Conservation (phyloP, 2,113 vertebrate genomes). For the Illadopsis cleaveri region DNA sequence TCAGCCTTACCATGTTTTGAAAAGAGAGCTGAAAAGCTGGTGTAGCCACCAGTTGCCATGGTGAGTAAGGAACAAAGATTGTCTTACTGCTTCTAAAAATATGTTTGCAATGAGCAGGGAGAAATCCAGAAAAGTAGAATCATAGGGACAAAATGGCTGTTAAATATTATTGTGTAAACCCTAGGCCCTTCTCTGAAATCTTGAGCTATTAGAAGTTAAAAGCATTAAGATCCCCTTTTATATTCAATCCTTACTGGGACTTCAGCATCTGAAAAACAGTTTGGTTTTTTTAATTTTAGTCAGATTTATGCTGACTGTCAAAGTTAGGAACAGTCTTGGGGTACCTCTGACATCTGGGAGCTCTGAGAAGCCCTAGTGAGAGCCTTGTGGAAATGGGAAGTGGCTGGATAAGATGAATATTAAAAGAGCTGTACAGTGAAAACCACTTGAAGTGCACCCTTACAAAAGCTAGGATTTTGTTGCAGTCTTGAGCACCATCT, state of each 20-base stretch:
- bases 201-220: not conserved
- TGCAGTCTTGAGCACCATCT: not conserved
- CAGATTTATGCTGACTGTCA: not conserved
- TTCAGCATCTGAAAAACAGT: not conserved
- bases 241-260: not conserved
- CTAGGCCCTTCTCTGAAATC: not conserved
- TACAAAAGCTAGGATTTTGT: not conserved
- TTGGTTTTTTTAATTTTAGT: not conserved
- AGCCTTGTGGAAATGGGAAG: not conserved
- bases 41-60: conserved; percentile 34
- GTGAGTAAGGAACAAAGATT: conserved; percentile 11
- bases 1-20: not conserved
- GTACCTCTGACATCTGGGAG: not conserved
- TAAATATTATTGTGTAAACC: not conserved
- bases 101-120: not conserved
- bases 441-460: not conserved
- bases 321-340: not conserved
- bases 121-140: not conserved
- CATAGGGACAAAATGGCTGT: not conserved
- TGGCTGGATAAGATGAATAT: not conserved
- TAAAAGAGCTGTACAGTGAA: not conserved
- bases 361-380: not conserved
- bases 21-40: not conserved
- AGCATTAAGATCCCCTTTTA: not conserved
- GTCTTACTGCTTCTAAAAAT: conserved; percentile 14